Evolutionary conservation across 2,113 vertebrate species (phyloP).

Genomic region (Alethe diademata): DNA sequence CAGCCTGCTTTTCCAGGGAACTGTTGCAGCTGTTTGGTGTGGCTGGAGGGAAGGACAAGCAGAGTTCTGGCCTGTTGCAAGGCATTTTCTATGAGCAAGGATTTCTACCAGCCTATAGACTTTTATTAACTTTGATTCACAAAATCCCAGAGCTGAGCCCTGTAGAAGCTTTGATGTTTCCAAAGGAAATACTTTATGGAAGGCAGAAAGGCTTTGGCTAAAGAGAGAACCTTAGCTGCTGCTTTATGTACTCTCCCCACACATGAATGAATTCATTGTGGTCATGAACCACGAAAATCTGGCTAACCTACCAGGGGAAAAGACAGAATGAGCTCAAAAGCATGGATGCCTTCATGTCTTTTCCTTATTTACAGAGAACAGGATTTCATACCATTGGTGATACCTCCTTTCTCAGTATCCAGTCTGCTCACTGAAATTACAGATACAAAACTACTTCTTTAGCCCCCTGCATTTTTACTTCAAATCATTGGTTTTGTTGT

Average conservation of each 20-base stretch:
- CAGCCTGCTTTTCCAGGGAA: background rate
- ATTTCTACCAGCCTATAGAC: background rate
- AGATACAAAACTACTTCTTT: background rate
- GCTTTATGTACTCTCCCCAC: background rate
- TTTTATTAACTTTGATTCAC: background rate
- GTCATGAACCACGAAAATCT: background rate
- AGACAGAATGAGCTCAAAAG: background rate
- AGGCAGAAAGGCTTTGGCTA: background rate
- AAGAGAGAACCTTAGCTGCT: background rate
- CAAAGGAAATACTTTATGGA: background rate
- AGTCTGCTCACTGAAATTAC: background rate
- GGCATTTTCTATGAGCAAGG: background rate
- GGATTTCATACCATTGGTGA: background rate
- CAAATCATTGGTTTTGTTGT: background rate
- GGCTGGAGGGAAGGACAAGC: background rate
- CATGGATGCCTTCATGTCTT: background rate
- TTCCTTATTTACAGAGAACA: background rate
- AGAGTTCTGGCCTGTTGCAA: background rate
- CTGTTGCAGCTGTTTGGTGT: background rate
- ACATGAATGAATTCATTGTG: slow-evolving; percentile 1
- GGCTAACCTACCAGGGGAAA: background rate
- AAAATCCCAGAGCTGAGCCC: background rate
- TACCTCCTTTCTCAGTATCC: background rate
- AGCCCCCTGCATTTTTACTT: background rate
- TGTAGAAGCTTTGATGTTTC: background rate